phyloP scores from a whole-genome alignment of 37 sponge, comb jelly and placozoan species.

The Spongilla lacustris region DNA sequence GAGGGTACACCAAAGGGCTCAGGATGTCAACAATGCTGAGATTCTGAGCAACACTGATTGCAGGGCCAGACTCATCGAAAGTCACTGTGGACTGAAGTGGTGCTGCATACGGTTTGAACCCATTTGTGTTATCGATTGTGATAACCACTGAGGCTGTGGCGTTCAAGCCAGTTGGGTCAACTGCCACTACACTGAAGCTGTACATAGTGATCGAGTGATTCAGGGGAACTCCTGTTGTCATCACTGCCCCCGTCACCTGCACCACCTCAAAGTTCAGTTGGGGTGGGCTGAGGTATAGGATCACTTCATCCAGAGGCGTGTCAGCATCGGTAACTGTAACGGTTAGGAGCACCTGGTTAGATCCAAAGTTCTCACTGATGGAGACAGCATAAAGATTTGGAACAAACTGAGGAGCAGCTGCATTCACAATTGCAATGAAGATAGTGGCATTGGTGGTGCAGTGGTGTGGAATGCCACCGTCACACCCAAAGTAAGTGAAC shows the following conservation, averaged over 20 bases:
- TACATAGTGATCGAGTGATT: constrained; percentile 25
- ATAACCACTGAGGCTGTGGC: constrained; percentile 49
- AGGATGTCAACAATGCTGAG: constrained; percentile 53
- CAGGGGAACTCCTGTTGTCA: constrained; percentile 50
- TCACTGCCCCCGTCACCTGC: constrained; percentile 18
- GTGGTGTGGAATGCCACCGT: constrained; percentile 32
- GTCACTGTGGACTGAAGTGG: constrained; percentile 5
- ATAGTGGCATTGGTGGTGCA: constrained; percentile 63
- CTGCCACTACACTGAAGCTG: constrained; percentile 45
- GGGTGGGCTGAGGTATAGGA: constrained; percentile 30
- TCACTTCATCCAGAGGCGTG: constrained; percentile 43
- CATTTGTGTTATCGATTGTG: constrained; percentile 61
- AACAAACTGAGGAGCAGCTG: constrained; percentile 69
- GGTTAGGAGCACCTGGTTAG: constrained; percentile 16
- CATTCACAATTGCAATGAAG: constrained; percentile 42
- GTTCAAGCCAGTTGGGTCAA: constrained; percentile 46
- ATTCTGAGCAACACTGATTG: background rate
- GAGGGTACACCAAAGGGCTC: constrained; percentile 28
- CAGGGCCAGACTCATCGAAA: constrained; percentile 34
- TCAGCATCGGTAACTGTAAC: constrained; percentile 61
- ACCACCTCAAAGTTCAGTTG: constrained; percentile 50
- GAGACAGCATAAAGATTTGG: background rate
- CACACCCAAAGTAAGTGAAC: constrained; percentile 56
- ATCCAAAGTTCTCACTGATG: constrained; percentile 48
- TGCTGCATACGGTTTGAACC: constrained; percentile 48